phyloP scores from a whole-genome alignment of 2,113 vertebrate genomes.

The Amphiprion percula region DNA sequence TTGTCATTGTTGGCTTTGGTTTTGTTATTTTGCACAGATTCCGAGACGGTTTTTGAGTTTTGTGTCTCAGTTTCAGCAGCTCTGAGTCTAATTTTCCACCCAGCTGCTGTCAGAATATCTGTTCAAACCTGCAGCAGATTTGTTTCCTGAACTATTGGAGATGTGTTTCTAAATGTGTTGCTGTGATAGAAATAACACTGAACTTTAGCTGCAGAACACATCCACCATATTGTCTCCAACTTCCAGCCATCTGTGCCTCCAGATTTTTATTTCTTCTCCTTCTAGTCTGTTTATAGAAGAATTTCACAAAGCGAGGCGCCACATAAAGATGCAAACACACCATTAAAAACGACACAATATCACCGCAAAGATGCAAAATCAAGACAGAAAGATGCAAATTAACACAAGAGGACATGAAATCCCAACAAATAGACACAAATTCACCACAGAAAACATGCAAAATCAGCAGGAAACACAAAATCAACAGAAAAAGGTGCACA shows the following conservation, averaged over 20 bases:
- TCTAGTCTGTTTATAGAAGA: background rate
- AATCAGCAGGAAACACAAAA: too few species aligned
- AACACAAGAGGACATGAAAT: too few species aligned
- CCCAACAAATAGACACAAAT: too few species aligned
- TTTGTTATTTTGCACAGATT: too few species aligned
- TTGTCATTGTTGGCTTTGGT: too few species aligned
- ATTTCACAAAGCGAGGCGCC: background rate
- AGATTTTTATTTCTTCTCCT: background rate
- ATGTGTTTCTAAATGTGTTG: slow-evolving; percentile 9
- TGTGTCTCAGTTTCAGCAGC: background rate
- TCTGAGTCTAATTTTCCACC: background rate
- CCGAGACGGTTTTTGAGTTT: background rate
- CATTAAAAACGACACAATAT: too few species aligned
- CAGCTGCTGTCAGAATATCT: background rate
- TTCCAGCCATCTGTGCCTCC: slow-evolving; percentile 32
- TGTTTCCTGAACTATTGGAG: background rate
- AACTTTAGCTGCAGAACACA: slow-evolving; percentile 14
- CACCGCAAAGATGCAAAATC: too few species aligned
- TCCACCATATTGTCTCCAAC: slow-evolving; percentile 35
- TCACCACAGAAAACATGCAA: too few species aligned
- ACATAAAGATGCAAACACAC: too few species aligned
- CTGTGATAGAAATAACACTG: slow-evolving; percentile 30
- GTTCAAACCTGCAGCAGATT: background rate
- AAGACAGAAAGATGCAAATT: too few species aligned
- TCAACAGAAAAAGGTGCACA: too few species aligned